Evolutionary conservation across 2,113 vertebrate species (phyloP).

Genomic region (Oceanites oceanicus): DNA sequence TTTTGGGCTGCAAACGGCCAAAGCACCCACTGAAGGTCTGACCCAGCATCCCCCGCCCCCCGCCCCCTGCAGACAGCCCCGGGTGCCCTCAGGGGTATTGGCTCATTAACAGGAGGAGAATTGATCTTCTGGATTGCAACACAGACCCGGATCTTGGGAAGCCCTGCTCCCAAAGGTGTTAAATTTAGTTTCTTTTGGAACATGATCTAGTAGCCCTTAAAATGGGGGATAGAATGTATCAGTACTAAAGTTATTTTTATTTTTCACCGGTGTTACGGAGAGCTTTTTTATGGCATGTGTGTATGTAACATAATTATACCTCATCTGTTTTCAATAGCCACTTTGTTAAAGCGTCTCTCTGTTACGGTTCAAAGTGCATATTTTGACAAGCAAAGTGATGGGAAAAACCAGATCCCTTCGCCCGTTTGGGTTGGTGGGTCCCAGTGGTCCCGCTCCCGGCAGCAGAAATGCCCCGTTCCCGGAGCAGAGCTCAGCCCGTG

Average conservation of each 20-base stretch:
- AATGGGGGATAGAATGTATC: constrained; percentile 42
- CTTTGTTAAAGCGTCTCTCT: neutral
- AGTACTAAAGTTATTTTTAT: constrained; percentile 37
- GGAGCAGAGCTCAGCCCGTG: neutral
- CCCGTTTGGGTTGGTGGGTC: neutral
- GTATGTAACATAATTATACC: neutral
- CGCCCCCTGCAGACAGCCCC: neutral
- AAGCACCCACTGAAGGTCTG: neutral
- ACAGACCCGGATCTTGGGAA: constrained; percentile 16
- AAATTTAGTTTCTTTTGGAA: constrained; percentile 62
- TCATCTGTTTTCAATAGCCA: neutral
- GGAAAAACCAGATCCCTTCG: neutral
- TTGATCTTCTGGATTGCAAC: neutral
- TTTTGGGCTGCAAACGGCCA: neutral
- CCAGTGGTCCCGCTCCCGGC: fast-evolving
- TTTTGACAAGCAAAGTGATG: neutral
- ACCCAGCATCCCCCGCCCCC: neutral
- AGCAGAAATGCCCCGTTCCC: neutral
- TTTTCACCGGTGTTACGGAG: neutral
- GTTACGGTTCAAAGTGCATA: neutral
- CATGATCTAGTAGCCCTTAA: constrained; percentile 49
- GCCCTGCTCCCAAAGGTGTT: constrained; percentile 38
- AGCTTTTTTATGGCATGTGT: neutral
- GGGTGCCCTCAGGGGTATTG: neutral
- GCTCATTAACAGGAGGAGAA: neutral